These are phyloP conservation scores for Talpa occidentalis DNA, from an alignment of 2,113 vertebrate species.

Conservation along the genomic window DNA sequence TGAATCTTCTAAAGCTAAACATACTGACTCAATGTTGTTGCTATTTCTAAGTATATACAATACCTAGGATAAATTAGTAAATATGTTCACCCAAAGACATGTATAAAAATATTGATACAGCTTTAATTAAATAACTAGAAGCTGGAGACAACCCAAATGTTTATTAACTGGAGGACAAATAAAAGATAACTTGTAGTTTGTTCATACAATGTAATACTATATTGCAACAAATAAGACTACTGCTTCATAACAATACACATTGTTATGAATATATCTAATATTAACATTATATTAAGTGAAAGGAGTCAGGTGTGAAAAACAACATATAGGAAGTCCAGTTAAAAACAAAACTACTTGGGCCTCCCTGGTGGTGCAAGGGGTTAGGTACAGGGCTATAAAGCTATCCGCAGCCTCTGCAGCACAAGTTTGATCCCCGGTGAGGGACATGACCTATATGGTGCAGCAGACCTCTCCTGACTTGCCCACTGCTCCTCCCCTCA, in stretches of 20 bases:
- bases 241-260: neutral
- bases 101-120: neutral
- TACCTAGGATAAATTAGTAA: neutral
- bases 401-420: too few species aligned
- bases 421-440: too few species aligned
- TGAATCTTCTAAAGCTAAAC: neutral
- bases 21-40: neutral
- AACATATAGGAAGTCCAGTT: neutral
- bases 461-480: too few species aligned
- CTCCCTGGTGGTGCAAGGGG: too few species aligned
- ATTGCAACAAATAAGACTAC: neutral
- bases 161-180: neutral
- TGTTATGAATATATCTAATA: neutral
- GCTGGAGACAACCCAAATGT: neutral
- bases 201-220: neutral
- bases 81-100: neutral
- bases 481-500: too few species aligned
- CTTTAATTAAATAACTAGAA: neutral
- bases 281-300: neutral
- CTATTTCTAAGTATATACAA: neutral
- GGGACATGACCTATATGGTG: too few species aligned
- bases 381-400: too few species aligned
- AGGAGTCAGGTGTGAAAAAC: neutral
- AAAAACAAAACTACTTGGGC: neutral
- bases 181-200: neutral